Conservation (phyloP, 2,113 vertebrate genomes). For the Ochotona princeps region DNA sequence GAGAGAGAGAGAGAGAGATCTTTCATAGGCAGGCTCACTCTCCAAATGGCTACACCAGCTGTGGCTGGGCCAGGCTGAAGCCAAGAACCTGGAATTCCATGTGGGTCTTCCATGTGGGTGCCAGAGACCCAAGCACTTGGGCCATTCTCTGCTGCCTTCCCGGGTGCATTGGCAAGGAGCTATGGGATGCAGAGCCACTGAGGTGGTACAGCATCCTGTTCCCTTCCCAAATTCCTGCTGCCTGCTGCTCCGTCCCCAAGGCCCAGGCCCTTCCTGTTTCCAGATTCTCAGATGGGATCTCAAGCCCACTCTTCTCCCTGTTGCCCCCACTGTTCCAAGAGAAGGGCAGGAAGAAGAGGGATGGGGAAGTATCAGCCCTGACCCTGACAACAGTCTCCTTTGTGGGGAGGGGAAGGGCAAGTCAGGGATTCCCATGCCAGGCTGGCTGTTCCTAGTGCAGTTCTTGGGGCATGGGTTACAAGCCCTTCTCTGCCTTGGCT, state of each 20-base stretch:
- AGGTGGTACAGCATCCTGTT: no score
- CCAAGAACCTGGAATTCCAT: no score
- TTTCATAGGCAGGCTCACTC: no score
- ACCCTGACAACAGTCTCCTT: neutral
- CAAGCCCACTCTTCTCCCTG: neutral
- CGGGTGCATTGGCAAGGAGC: neutral
- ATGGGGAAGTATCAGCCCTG: accelerated
- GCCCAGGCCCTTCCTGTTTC: neutral
- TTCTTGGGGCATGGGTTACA: neutral
- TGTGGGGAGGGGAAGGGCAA: no score
- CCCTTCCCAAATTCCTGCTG: neutral
- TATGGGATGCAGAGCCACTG: no score
- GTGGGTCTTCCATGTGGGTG: no score
- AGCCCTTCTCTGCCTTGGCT: neutral
- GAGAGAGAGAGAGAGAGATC: no score
- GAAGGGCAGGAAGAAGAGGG: accelerated
- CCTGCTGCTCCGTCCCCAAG: neutral
- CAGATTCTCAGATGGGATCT: neutral
- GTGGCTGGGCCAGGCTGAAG: no score
- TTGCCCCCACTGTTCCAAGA: neutral
- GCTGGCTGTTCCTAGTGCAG: neutral
- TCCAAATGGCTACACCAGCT: no score
- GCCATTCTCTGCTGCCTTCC: no score
- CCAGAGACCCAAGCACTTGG: no score
- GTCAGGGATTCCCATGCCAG: neutral